These are phyloP conservation scores for Ophion ellenae DNA, from an alignment of 2,888 invertebrate genomes.

Conservation along the genomic window DNA sequence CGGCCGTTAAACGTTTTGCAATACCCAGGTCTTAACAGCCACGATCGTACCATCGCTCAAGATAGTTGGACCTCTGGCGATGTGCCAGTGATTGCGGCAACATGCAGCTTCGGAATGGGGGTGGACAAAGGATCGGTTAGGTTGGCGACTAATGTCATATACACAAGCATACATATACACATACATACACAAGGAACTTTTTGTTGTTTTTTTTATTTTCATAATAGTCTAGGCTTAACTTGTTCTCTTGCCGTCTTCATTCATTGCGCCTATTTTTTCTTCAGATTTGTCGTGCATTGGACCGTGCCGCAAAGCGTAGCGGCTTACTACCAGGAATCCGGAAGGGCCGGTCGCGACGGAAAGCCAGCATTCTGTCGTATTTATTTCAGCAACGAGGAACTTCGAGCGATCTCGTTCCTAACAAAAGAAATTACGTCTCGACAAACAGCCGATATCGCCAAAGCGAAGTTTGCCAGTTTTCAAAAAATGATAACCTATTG, in stretches of 20 bases:
- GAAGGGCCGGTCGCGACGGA: conserved; percentile 98
- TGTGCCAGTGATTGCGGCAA: conserved; percentile 96
- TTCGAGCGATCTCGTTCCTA: conserved; percentile 77
- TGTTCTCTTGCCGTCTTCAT: conserved; percentile 14
- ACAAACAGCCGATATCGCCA: conserved; percentile 72
- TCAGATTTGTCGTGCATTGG: conserved; percentile 98
- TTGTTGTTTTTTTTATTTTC: neutral
- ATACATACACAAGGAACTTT: conserved; percentile 13
- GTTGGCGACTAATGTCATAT: conserved; percentile 81
- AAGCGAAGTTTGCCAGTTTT: conserved; percentile 88
- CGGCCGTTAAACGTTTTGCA: conserved; percentile 29
- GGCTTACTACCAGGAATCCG: conserved; percentile 98
- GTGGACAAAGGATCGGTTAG: conserved; percentile 97
- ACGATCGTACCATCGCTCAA: conserved; percentile 91
- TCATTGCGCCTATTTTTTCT: conserved; percentile 59
- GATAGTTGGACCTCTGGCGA: conserved; percentile 96
- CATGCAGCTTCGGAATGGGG: conserved; percentile 99
- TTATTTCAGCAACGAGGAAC: conserved; percentile 87
- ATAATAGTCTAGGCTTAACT: neutral
- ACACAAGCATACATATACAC: conserved; percentile 40
- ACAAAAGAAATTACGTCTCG: conserved; percentile 72
- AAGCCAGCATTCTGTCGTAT: conserved; percentile 94
- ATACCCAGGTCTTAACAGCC: conserved; percentile 87
- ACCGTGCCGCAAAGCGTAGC: conserved; percentile 97
- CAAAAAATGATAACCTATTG: conserved; percentile 94